phyloP scores from a whole-genome alignment of 2,888 invertebrate species.

The Platycnemis pennipes region DNA sequence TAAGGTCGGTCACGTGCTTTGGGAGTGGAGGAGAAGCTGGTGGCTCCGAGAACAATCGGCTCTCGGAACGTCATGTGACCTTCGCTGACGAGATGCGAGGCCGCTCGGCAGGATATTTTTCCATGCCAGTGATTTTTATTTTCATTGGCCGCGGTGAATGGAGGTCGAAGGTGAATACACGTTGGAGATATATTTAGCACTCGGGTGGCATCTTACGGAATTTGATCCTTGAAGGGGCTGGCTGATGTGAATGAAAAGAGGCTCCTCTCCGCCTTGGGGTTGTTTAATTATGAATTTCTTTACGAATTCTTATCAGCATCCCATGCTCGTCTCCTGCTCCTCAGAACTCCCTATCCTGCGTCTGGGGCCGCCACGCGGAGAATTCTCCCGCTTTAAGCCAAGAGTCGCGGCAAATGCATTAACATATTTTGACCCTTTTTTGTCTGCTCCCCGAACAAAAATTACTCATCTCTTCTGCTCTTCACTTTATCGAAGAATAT shows the following conservation, averaged over 20 bases:
- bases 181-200: neutral
- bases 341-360: neutral
- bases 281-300: slow-evolving; percentile 9
- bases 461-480: neutral
- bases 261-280: neutral
- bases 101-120: slow-evolving; percentile 12
- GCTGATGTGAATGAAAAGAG: slow-evolving; percentile 10
- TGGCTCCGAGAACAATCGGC: neutral
- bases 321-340: neutral
- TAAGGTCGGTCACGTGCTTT: slow-evolving; percentile 30
- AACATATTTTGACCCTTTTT: neutral
- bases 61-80: slow-evolving; percentile 51
- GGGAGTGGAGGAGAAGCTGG: neutral
- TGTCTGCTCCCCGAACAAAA: neutral
- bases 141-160: slow-evolving; percentile 47
- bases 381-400: neutral
- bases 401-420: neutral
- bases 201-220: slow-evolving; percentile 12
- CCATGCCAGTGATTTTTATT: neutral
- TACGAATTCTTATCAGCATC: neutral
- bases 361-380: neutral
- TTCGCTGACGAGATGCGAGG: neutral
- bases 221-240: slow-evolving; percentile 3
- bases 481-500: too few species aligned
- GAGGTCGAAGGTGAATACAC: slow-evolving; percentile 48